These are phyloP conservation scores for Scomber japonicus DNA, from an alignment of 2,113 vertebrate genomes.

Conservation along the genomic window DNA sequence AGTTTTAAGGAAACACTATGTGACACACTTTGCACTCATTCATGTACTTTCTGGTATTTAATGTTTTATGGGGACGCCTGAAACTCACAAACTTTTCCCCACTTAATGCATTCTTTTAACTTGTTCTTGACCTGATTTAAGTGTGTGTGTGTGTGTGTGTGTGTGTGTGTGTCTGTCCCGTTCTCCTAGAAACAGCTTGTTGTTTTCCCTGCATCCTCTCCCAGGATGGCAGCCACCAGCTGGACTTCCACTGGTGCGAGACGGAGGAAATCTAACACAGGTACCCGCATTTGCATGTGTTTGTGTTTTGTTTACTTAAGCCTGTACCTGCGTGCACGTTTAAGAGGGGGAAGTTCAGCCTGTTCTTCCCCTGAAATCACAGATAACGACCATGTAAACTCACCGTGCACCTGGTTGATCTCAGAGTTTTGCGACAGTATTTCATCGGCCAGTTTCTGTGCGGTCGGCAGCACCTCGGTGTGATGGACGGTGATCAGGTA, in stretches of 20 bases:
- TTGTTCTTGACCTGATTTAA: too few relatives aligned
- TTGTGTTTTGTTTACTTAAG: background rate
- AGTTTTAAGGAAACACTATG: too few relatives aligned
- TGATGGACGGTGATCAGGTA: constrained; percentile 99
- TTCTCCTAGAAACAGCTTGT: constrained; percentile 21
- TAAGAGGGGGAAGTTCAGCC: background rate
- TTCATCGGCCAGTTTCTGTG: constrained; percentile 97
- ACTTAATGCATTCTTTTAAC: too few relatives aligned
- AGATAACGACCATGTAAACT: constrained; percentile 65
- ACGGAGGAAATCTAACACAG: constrained; percentile 13
- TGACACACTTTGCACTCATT: too few relatives aligned
- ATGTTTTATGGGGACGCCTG: too few relatives aligned
- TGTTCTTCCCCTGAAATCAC: background rate
- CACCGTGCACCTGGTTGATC: constrained; percentile 99
- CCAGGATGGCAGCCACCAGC: constrained; percentile 7
- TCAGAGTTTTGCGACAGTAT: constrained; percentile 98
- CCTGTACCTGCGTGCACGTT: background rate
- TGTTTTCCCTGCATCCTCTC: constrained; percentile 30
- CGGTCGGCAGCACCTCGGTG: constrained; percentile 97
- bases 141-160: background rate
- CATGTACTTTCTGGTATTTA: too few relatives aligned
- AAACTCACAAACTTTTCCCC: too few relatives aligned
- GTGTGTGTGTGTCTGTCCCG: constrained; percentile 6
- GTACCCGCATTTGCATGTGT: background rate
- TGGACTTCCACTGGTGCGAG: constrained; percentile 11